Conservation (phyloP, 2,888 invertebrate species). For the Gibbula magus region DNA sequence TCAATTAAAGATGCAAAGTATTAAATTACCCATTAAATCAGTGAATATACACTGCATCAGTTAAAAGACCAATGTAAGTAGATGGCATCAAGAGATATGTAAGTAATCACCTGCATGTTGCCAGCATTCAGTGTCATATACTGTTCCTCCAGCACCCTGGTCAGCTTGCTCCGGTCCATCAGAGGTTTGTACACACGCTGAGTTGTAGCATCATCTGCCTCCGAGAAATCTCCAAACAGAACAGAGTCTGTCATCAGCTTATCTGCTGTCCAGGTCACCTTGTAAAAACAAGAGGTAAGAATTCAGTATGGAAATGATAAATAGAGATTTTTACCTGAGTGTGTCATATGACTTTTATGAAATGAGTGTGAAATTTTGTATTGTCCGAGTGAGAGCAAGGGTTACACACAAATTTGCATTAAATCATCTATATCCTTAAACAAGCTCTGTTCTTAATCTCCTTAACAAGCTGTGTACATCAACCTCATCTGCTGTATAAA, state of each 20-base stretch:
- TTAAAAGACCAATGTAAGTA: too few species aligned
- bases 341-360: too few species aligned
- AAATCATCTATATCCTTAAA: too few species aligned
- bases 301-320: not conserved
- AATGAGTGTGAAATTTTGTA: too few species aligned
- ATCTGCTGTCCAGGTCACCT: conserved; percentile 72
- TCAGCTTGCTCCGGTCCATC: conserved; percentile 67
- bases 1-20: not conserved
- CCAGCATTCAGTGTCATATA: conserved; percentile 71
- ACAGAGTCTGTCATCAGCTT: conserved; percentile 67
- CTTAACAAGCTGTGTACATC: too few species aligned
- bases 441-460: too few species aligned
- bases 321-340: too few species aligned
- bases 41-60: not conserved
- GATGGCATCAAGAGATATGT: too few species aligned
- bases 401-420: too few species aligned
- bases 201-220: conserved; percentile 48
- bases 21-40: not conserved
- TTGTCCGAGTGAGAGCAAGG: too few species aligned
- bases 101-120: conserved; percentile 62
- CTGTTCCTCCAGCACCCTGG: conserved; percentile 70
- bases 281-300: not conserved
- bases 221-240: conserved; percentile 74
- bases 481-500: too few species aligned
- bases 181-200: conserved; percentile 69